A percentile compares a stretch with the other conserved stretches of the same genome.
Conservation (phyloP, 2,888 invertebrate species). For the Rhorus exstirpatorius region DNA sequence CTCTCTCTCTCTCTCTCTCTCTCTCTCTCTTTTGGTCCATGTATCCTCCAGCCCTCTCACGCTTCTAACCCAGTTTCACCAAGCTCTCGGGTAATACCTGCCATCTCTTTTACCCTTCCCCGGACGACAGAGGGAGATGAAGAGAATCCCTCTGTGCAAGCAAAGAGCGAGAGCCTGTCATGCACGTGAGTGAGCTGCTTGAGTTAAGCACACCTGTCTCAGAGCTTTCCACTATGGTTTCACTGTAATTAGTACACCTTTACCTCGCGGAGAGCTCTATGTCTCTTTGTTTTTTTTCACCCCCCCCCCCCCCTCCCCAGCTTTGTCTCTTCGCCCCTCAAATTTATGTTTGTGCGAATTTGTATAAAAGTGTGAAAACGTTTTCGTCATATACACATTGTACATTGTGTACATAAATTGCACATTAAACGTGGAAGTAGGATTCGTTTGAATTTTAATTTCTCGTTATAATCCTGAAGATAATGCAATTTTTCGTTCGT, state of each 20-base stretch:
- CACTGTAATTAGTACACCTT: constrained; percentile 81
- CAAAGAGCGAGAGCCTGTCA: constrained; percentile 55
- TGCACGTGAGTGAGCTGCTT: constrained; percentile 73
- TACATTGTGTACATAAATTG: constrained; percentile 14
- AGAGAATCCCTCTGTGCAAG: constrained; percentile 41
- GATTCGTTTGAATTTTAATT: no score
- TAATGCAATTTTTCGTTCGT: no score
- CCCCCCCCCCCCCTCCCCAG: constrained; percentile 35
- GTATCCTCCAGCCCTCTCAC: not conserved
- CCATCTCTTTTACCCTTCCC: constrained; percentile 23
- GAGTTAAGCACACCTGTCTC: constrained; percentile 77
- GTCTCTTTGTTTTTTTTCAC: constrained; percentile 15
- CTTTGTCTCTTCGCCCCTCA: not conserved
- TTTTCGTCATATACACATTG: not conserved
- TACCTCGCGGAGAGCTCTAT: constrained; percentile 67
- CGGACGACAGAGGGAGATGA: constrained; percentile 16
- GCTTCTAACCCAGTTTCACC: constrained; percentile 59
- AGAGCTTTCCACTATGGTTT: constrained; percentile 73
- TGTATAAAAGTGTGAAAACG: constrained; percentile 13
- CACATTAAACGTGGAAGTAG: no score
- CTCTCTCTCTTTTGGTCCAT: constrained; percentile 30
- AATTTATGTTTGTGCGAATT: constrained; percentile 23
- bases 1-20: constrained; percentile 39
- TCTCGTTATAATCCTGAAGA: no score
- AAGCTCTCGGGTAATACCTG: constrained; percentile 40